Evolutionary conservation across 2,113 vertebrate species (phyloP).

Genomic region (Eulemur rufifrons): DNA sequence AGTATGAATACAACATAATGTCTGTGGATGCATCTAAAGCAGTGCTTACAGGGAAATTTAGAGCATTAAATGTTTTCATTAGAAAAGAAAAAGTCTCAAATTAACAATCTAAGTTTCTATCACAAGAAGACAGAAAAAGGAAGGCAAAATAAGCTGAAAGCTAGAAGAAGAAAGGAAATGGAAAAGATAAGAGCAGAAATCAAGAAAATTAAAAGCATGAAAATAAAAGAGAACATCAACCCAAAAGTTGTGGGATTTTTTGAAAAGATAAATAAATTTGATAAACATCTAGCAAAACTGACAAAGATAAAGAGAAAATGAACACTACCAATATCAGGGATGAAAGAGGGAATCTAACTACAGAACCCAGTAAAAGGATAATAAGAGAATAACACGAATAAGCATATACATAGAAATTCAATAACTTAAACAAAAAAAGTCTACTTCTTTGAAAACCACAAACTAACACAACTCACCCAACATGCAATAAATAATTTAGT

Average conservation of each 20-base stretch:
- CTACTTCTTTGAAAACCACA: background rate
- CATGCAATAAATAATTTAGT: background rate
- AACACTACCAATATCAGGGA: background rate
- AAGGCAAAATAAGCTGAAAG: background rate
- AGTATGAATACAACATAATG: background rate
- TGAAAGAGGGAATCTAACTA: background rate
- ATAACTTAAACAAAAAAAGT: background rate
- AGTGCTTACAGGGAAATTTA: background rate
- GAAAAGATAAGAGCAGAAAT: background rate
- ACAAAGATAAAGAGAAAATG: background rate
- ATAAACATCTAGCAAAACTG: background rate
- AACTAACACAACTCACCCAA: background rate
- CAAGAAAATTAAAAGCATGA: background rate
- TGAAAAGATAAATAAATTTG: background rate
- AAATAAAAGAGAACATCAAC: background rate
- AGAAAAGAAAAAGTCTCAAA: background rate
- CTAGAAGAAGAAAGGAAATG: background rate
- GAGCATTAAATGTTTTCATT: background rate
- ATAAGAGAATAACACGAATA: background rate
- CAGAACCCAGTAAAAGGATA: background rate
- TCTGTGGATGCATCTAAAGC: background rate
- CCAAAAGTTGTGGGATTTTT: background rate
- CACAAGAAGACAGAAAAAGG: background rate
- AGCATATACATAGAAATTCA: background rate
- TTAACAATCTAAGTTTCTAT: background rate